These are phyloP conservation scores for Antennarius maculatus DNA, from an alignment of 2,797 vertebrate species.

Conservation along the genomic window DNA sequence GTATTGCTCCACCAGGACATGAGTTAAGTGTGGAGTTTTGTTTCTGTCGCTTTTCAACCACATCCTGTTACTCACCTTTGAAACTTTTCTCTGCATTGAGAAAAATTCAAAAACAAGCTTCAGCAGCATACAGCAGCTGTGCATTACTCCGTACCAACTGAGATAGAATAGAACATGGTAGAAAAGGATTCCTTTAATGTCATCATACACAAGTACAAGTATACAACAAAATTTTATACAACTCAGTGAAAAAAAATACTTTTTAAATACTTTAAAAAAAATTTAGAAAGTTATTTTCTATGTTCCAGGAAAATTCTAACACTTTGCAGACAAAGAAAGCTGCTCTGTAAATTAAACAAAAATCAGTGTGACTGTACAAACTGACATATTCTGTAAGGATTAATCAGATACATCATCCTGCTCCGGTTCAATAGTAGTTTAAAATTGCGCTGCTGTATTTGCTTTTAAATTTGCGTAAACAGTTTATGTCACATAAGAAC, in stretches of 20 bases:
- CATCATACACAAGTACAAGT: too few species aligned
- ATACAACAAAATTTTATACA: too few species aligned
- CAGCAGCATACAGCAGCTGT: background rate
- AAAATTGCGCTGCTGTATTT: too few species aligned
- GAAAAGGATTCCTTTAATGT: too few species aligned
- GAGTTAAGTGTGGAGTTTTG: slow-evolving; percentile 18
- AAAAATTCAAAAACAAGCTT: slow-evolving; percentile 27
- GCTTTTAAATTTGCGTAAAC: too few species aligned
- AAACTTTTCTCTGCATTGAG: slow-evolving; percentile 25
- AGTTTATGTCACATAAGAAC: too few species aligned
- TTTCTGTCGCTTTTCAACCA: slow-evolving; percentile 58
- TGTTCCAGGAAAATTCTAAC: background rate
- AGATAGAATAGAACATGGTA: background rate
- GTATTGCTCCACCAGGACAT: too few species aligned
- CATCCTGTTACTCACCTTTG: slow-evolving; percentile 65
- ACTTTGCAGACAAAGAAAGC: slow-evolving; percentile 13
- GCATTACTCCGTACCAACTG: background rate
- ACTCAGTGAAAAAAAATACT: background rate
- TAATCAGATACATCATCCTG: slow-evolving; percentile 29
- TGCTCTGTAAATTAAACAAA: slow-evolving; percentile 16
- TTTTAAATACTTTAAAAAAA: background rate
- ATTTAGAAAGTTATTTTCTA: background rate
- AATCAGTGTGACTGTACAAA: slow-evolving; percentile 3
- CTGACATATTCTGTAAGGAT: slow-evolving; percentile 23
- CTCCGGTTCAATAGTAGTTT: background rate